Percentiles rank a stretch among this genome's conserved stretches.
Conservation (phyloP, 2,888 invertebrate species). For the Dione vanillae region DNA sequence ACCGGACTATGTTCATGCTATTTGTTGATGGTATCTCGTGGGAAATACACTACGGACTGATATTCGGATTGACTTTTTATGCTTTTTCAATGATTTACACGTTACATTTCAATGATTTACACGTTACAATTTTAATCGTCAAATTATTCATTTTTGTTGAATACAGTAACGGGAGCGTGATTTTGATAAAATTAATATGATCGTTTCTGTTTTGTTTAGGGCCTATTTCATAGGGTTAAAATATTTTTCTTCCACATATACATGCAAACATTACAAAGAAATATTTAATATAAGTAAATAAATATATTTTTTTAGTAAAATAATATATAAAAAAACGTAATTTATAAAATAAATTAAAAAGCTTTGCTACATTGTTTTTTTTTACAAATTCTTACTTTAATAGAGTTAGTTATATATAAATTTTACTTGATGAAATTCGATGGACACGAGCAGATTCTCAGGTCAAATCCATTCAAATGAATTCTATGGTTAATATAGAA, state of each 20-base stretch:
- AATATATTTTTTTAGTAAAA: no score
- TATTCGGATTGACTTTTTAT: slow-evolving; percentile 31
- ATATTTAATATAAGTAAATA: no score
- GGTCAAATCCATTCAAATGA: slow-evolving; percentile 22
- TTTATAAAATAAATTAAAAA: no score
- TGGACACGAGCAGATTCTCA: not conserved
- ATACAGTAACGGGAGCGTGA: not conserved
- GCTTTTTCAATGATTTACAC: slow-evolving; percentile 8
- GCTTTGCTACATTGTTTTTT: no score
- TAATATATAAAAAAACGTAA: no score
- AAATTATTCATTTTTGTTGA: not conserved
- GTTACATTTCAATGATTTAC: slow-evolving; percentile 15
- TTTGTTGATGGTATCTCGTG: slow-evolving; percentile 42
- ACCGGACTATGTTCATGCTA: slow-evolving; percentile 6
- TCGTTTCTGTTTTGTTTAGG: not conserved
- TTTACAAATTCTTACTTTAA: no score
- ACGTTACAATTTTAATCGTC: not conserved
- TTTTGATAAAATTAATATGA: not conserved
- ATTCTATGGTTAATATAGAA: slow-evolving; percentile 24
- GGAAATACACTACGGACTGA: slow-evolving; percentile 48
- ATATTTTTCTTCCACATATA: no score
- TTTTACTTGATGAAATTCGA: not conserved
- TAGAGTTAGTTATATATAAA: no score
- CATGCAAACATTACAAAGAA: no score
- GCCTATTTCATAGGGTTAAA: no score